Base-by-base conservation (phyloP, 2,113 vertebrate species). In the Sigmodon hispidus region DNA sequence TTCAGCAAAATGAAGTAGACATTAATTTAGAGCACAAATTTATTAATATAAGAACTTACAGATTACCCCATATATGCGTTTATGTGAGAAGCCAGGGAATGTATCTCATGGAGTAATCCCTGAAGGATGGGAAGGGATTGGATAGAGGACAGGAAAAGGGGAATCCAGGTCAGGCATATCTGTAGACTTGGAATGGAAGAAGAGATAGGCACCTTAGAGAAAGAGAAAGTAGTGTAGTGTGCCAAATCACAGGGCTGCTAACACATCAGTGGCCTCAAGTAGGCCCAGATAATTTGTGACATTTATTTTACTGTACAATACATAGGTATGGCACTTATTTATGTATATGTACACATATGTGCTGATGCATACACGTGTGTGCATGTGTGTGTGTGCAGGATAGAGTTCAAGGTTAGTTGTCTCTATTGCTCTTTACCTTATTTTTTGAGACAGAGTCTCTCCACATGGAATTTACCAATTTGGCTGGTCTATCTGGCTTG, bases 21-120 rank as follows among this genome's bases (percentile, higher is more conserved):
- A 92, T 90, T 93, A 90, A 63, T 65, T 90, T 70, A 86, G 31
- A 63, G 45, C 24, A 80, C 21, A 55, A 90, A 10, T 50, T 94
- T 61, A 80, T 70, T 84, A 70, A 61, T 65, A 57, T 2, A 70
- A 29, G 73, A 40, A 73, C 36, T 87, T 95, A 50, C 65, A 52
- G 61, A 67, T 16, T 55, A 26, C 52, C 50, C 85, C 59, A 69
- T 81, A 22, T 76, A 11, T 3, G 95, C 93, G n/a, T 90, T 77
- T 76, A 59, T 52, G 9, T 77, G 73, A 70, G 79, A 91, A 19
- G 34, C 12, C 52, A 45, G 77, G 50, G n/a, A 80, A 24, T 80
- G 8, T 77, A 36, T 88, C 77, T 61, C 61, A 45, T 8, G 34
- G 40, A 43, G 22, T 67, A 94, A 50, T 43, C 5, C 34, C 22